phyloP scores from a whole-genome alignment of 1,140 invertebrate genomes.

The Formica exsecta region DNA sequence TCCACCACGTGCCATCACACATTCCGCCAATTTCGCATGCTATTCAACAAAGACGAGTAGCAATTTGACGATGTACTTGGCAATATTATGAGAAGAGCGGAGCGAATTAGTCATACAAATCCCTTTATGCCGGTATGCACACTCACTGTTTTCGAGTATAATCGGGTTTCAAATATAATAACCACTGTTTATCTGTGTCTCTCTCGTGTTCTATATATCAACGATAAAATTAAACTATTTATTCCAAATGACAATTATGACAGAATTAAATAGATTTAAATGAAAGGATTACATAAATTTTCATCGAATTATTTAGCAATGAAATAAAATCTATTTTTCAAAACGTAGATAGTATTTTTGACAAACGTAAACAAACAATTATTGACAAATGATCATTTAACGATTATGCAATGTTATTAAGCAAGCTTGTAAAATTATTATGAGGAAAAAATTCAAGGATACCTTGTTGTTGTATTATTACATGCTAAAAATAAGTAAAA shows the following conservation, averaged over 20 bases:
- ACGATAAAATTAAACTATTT: background rate
- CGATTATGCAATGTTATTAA: background rate
- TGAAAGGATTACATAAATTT: background rate
- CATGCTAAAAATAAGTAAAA: constrained; percentile 34
- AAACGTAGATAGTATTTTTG: background rate
- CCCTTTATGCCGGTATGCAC: constrained; percentile 39
- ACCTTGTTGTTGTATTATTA: constrained; percentile 22
- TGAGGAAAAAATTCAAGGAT: constrained; percentile 20
- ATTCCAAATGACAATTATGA: background rate
- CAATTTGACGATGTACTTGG: constrained; percentile 26
- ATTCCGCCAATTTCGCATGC: constrained; percentile 30
- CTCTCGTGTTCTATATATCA: constrained; percentile 6
- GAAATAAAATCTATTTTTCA: background rate
- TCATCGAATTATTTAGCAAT: background rate
- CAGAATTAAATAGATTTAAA: background rate
- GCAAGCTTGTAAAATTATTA: constrained; percentile 11
- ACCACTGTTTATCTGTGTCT: background rate
- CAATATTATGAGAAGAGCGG: constrained; percentile 1
- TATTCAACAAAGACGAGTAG: constrained; percentile 36
- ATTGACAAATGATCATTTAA: background rate
- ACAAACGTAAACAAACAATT: background rate
- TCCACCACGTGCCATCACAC: constrained; percentile 47
- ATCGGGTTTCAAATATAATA: background rate
- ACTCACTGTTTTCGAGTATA: constrained; percentile 21
- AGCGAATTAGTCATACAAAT: constrained; percentile 17